Percentiles rank a stretch among this genome's conserved stretches.
Conservation (phyloP, 2,888 invertebrate genomes). For the Argyra leucocephala region DNA sequence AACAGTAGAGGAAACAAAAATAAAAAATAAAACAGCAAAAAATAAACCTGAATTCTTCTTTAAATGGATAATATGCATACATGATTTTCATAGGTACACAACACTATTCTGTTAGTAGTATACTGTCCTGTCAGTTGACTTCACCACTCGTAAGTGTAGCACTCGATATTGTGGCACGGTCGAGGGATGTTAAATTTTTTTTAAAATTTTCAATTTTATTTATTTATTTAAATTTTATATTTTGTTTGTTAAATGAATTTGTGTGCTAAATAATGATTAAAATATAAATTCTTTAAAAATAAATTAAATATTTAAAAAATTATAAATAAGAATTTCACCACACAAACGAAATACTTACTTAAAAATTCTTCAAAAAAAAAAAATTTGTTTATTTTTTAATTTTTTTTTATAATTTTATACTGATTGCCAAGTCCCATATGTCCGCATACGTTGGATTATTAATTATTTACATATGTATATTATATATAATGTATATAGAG, state of each 20-base stretch:
- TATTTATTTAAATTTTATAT: neutral
- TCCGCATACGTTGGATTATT: neutral
- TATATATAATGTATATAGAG: neutral
- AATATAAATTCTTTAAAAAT: too few species aligned
- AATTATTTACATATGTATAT: neutral
- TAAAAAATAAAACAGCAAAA: neutral
- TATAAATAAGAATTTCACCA: too few species aligned
- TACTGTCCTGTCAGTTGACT: neutral
- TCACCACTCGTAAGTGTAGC: neutral
- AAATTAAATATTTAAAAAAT: too few species aligned
- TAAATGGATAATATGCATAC: neutral
- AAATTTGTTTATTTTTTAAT: too few species aligned
- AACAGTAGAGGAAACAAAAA: neutral
- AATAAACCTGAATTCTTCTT: neutral
- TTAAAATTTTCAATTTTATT: neutral
- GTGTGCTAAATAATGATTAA: neutral
- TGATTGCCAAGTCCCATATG: neutral
- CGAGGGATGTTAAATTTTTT: neutral
- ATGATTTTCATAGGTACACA: neutral
- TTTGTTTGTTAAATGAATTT: neutral
- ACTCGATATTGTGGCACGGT: neutral
- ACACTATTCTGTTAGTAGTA: too few species aligned
- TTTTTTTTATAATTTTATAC: too few species aligned
- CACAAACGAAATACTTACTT: too few species aligned
- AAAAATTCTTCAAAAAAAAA: too few species aligned